A percentile compares a stretch with the other conserved stretches of the same genome.
Conservation (phyloP, 1,140 invertebrate species). For the Diplogasteroides magnus region DNA sequence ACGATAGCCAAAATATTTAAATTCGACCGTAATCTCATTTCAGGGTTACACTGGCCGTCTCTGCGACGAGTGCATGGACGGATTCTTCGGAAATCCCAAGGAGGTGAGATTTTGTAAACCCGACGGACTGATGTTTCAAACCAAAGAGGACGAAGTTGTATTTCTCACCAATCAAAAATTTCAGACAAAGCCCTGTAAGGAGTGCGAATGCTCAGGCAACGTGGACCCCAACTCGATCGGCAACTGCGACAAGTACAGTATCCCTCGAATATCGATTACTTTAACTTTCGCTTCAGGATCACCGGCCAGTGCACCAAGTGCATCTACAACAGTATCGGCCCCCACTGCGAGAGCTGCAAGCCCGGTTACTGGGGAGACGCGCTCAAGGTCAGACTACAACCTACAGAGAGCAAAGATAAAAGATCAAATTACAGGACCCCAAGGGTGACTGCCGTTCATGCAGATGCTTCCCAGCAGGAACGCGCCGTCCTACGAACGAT, state of each 20-base stretch:
- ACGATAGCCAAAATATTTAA: background rate
- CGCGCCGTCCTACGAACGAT: conserved; percentile 61
- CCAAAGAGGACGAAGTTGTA: no score
- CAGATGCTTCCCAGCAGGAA: conserved; percentile 73
- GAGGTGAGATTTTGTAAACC: conserved; percentile 68
- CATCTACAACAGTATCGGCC: conserved; percentile 85
- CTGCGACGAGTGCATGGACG: conserved; percentile 88
- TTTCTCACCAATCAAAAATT: no score
- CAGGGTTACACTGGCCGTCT: conserved; percentile 74
- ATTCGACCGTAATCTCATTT: no score
- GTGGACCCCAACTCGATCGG: conserved; percentile 88
- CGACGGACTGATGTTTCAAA: background rate
- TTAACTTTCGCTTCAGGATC: conserved; percentile 59
- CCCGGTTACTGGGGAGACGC: conserved; percentile 65
- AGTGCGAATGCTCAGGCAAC: conserved; percentile 88
- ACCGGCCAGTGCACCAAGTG: conserved; percentile 93
- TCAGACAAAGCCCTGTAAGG: conserved; percentile 27
- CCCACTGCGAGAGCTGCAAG: conserved; percentile 76
- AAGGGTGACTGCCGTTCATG: conserved; percentile 35
- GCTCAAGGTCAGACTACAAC: conserved; percentile 12
- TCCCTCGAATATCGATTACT: background rate
- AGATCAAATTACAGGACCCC: conserved; percentile 19
- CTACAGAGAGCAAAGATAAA: background rate
- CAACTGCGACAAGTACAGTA: conserved; percentile 69
- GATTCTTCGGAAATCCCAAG: conserved; percentile 80